Conservation (phyloP, 2,888 invertebrate species). For the Panopea generosa region DNA sequence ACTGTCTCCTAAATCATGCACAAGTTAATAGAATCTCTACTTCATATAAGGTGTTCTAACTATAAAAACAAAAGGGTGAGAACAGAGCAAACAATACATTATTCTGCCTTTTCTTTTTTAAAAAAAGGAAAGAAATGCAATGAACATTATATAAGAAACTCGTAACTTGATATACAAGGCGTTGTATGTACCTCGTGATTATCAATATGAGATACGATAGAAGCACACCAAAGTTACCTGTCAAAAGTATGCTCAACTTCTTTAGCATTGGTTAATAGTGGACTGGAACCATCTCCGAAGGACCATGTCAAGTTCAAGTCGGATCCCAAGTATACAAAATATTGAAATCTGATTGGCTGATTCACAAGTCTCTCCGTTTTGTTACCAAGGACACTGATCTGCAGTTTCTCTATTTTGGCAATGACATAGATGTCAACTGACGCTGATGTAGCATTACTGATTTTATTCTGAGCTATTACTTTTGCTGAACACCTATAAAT, state of each 20-base stretch:
- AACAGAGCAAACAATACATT: no score
- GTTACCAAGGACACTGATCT: slow-evolving; percentile 56
- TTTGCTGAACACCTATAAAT: slow-evolving; percentile 73
- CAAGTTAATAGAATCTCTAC: no score
- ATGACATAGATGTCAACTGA: slow-evolving; percentile 74
- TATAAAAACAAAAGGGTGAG: no score
- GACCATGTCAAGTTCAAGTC: slow-evolving; percentile 81
- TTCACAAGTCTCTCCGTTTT: slow-evolving; percentile 68
- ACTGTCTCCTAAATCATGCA: no score
- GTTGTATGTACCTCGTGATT: no score
- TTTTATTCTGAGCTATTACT: slow-evolving; percentile 77
- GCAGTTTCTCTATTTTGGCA: slow-evolving; percentile 61
- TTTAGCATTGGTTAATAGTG: slow-evolving; percentile 25
- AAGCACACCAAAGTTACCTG: slow-evolving; percentile 67
- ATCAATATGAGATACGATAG: no score
- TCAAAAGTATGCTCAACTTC: slow-evolving; percentile 66
- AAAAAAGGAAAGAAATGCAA: no score
- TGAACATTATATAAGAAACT: no score
- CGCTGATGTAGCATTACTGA: slow-evolving; percentile 74
- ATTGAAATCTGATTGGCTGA: slow-evolving; percentile 70
- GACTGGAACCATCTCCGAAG: slow-evolving; percentile 81
- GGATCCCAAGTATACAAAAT: slow-evolving; percentile 77
- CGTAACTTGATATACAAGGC: no score
- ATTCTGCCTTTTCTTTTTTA: no score
- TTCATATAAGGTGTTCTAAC: no score